phyloP scores from a whole-genome alignment of 2,113 vertebrate genomes.

The Lamprotornis superbus region DNA sequence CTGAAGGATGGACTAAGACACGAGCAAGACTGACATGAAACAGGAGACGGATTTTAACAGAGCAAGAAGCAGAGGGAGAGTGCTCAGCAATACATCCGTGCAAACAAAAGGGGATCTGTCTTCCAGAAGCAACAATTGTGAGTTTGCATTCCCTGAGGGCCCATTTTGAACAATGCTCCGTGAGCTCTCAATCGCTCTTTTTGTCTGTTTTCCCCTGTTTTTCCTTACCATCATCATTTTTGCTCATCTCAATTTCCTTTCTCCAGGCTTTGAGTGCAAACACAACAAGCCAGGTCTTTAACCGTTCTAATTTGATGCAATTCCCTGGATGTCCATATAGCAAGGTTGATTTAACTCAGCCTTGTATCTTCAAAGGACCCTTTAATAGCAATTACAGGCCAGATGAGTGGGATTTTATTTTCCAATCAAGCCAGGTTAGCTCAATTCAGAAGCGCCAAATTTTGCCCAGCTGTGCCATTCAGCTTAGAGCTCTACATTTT shows the following conservation, averaged over 20 bases:
- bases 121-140: not conserved
- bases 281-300: not conserved
- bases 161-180: not conserved
- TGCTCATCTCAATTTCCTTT: not conserved
- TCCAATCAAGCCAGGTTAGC: not conserved
- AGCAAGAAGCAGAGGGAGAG: not conserved
- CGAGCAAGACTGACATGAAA: not conserved
- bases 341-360: not conserved
- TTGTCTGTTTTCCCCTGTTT: not conserved
- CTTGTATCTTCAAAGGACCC: not conserved
- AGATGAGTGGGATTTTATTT: slow-evolving; percentile 13
- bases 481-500: not conserved
- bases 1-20: not conserved
- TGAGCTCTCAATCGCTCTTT: not conserved
- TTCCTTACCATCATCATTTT: not conserved
- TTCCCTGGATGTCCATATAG: not conserved
- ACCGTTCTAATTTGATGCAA: not conserved
- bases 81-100: not conserved
- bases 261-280: not conserved
- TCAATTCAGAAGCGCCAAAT: not conserved
- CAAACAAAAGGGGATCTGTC: not conserved
- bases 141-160: not conserved
- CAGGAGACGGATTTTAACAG: not conserved
- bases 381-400: not conserved
- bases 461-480: slow-evolving; percentile 11